Evolutionary conservation across 2,888 invertebrate species (phyloP), one percentile per base, ranked within the genome.

Genomic region (Carcina quercana): DNA sequence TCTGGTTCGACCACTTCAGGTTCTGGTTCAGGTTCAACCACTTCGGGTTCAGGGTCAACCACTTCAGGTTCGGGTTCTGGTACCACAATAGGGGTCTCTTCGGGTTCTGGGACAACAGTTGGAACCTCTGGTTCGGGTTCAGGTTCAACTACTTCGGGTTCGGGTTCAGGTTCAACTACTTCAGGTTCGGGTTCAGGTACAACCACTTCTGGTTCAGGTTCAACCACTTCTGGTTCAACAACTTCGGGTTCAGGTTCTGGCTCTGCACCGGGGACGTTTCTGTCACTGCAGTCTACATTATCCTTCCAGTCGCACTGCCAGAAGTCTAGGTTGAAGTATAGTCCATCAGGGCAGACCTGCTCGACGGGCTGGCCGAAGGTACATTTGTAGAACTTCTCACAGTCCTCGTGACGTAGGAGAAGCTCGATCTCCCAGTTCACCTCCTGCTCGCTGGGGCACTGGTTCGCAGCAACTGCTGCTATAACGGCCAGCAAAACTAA

Each of bases 361-460:
- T 87, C 88, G 1, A 88, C 60, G 0, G 86, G 89, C 1, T 73
- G 45, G 3, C 88, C 90, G 40, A 86, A 87, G 63, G 89, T 88
- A 53, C 91, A 91, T 51, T 89, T 89, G 32, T 90, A 79, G 59
- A 88, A 91, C 52, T 86, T 88, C 34, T 87, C 72, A 53, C 91
- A 91, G 30, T 85, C 76, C 1, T 69, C 75, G 28, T 82, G 80
- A 13, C 83, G 84, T 1, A 89, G 75, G 34, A 89, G 86, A 55
- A 85, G 80, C 39, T 76, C 76, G 12, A 72, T 63, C 12, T 43
- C 40, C 71, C 74, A 74, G 42, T 78, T 48, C 0, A 5, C 11
- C 32, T 42, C 59, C 38, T 74, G 76, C 11, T 65, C 73, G 0
- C 48, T 3, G 0, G 80, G 80, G 32, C 80, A 80, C 31, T 56